Base-by-base conservation (phyloP, 1,140 invertebrate species). In the Amphibalanus amphitrite region DNA sequence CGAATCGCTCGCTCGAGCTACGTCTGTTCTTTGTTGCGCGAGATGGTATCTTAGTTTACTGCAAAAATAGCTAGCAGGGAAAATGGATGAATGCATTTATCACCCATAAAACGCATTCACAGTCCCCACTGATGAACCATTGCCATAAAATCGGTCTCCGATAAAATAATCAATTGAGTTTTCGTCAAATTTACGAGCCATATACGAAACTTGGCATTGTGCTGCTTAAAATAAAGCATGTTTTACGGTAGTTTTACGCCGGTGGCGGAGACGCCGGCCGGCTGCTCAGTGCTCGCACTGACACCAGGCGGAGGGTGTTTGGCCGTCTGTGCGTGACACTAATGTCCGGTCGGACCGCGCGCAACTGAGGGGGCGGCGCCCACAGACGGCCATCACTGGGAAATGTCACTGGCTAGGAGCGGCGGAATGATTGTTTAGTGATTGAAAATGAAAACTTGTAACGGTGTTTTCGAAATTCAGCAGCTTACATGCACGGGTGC, bases 151-250 rank as follows among this genome's bases (percentile, higher is more conserved):
- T 59, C 47, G 47, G 47, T 59, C 47, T 20, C 47, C 10, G 47
- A 59, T 59, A 59, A 59, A 59, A 59, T 59, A 59, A 59, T 59
- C 47, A 59, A 59, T 59, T 59, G 47, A 59, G 47, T 59, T 59
- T 59, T 59, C 47, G 47, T 59, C 47, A 59, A n/a, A 20, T 59
- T 59, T 59, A 59, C 47, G 47, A 59, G 10, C 47, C 47, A 59
- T 59, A 59, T 59, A 59, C 47, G 47, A 59, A 59, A 23, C 47
- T 8, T 13, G 47, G 47, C 47, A 59, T 59, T 59, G 47, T 59
- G 10, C 10, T 59, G 47, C 47, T 59, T 59, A 59, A 23, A 59
- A 59, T 59, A 59, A 59, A 59, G 47, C 6, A 13, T 59, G 47
- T 13, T 59, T 59, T 59, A 59, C 47, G 47, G 20, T 1, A 1